Evolutionary conservation across 2,888 invertebrate genomes (phyloP).

Genomic region (Isoperla grammatica): DNA sequence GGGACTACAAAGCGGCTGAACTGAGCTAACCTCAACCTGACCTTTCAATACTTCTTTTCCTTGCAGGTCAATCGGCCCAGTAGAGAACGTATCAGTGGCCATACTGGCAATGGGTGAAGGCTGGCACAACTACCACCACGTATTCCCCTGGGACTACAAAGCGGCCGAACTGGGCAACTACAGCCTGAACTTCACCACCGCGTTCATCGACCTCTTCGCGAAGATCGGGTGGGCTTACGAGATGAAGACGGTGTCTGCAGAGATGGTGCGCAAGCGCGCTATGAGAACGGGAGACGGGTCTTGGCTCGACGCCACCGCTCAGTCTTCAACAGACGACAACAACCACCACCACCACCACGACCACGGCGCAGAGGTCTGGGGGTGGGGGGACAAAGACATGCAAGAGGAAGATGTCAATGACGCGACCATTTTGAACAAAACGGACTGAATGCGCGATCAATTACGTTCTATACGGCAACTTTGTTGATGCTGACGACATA

Average conservation of each 20-base stretch:
- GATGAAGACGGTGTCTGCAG: slow-evolving; percentile 57
- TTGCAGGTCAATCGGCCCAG: slow-evolving; percentile 40
- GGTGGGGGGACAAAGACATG: slow-evolving; percentile 29
- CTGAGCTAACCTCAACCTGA: slow-evolving; percentile 51
- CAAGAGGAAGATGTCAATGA: slow-evolving; percentile 34
- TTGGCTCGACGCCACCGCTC: neutral
- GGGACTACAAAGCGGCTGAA: slow-evolving; percentile 64
- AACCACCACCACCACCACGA: slow-evolving; percentile 40
- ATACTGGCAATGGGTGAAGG: slow-evolving; percentile 44
- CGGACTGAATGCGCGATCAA: neutral
- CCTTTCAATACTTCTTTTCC: neutral
- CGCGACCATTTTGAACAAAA: slow-evolving; percentile 30
- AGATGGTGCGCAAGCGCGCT: slow-evolving; percentile 48
- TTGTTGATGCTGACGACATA: too few relatives aligned
- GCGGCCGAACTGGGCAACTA: slow-evolving; percentile 60
- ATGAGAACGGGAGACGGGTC: slow-evolving; percentile 56
- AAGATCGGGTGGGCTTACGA: slow-evolving; percentile 77
- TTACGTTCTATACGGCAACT: too few relatives aligned
- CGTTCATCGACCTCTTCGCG: slow-evolving; percentile 62
- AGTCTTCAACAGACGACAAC: slow-evolving; percentile 32
- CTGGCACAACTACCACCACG: slow-evolving; percentile 53
- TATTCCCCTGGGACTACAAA: slow-evolving; percentile 62
- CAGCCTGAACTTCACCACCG: slow-evolving; percentile 62
- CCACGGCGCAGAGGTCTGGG: slow-evolving; percentile 41
- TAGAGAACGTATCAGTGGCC: slow-evolving; percentile 39